These are phyloP conservation scores for Serilophus lunatus DNA, from an alignment of 2,113 vertebrate genomes.

Conservation along the genomic window DNA sequence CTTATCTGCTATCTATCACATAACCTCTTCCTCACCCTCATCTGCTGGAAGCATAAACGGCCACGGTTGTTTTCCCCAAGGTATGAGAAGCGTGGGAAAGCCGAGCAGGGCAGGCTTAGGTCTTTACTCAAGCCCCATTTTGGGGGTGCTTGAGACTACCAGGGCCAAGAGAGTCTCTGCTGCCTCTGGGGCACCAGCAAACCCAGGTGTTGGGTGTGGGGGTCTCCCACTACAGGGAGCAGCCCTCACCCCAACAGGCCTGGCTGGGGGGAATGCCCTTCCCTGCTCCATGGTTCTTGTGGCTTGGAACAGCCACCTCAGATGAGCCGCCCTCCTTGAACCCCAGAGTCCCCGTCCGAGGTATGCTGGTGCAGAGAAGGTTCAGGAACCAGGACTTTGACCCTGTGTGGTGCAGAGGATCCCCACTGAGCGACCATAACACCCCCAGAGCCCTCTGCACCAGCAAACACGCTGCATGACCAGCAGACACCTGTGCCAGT, in stretches of 20 bases:
- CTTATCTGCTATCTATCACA: conserved; percentile 25
- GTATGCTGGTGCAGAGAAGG: not conserved
- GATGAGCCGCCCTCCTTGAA: rapidly evolving
- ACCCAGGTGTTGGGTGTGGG: not conserved
- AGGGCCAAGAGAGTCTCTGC: not conserved
- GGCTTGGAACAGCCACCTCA: not conserved
- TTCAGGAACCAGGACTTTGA: not conserved
- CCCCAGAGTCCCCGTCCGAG: not conserved
- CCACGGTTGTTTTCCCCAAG: not conserved
- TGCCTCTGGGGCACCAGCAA: not conserved
- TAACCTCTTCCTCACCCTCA: conserved; percentile 33
- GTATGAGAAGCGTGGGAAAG: conserved; percentile 50
- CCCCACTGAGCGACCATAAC: rapidly evolving
- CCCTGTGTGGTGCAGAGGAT: not conserved
- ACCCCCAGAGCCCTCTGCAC: not conserved
- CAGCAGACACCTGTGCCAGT: not conserved
- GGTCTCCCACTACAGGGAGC: not conserved
- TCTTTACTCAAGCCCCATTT: not conserved
- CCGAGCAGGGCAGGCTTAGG: not conserved
- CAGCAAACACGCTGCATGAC: not conserved
- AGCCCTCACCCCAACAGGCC: not conserved
- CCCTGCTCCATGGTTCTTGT: rapidly evolving
- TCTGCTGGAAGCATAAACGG: conserved; percentile 8
- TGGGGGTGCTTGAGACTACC: not conserved
- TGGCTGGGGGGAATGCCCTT: not conserved